Evolutionary conservation across 2,888 invertebrate species (phyloP), one percentile per base, ranked within the genome.

Genomic region (Eilema sororculum): DNA sequence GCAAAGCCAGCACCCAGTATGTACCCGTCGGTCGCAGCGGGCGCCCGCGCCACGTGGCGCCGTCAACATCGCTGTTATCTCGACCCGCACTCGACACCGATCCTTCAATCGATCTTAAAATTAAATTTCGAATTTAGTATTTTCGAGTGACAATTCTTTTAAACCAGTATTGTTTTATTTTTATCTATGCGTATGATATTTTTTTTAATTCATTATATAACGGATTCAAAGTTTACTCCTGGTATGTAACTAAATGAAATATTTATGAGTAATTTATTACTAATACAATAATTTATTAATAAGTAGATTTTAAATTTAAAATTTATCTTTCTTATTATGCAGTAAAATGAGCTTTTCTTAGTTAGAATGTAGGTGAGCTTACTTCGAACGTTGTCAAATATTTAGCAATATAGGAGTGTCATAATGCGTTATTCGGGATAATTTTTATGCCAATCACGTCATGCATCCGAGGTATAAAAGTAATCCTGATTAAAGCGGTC

Each of bases 1-100:
- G 93, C 92, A 92, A 85, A 87, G 87, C 84, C 91, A 90, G 89
- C 89, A 83, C 85, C 84, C 93, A 93, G 93, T 93, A 87, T 87
- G 89, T 89, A 89, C 87, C 88, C 89, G 87, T 82, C 88, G 77
- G 86, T 85, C 88, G 88, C 76, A 78, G 84, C 77, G 90, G 85
- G 82, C 85, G 85, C 88, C 78, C 92, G 92, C 84, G 86, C 83
- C 82, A 68, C 71, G 74, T 69, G 69, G 78, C 81, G 69, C 70
- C 67, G 75, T 79, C 77, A 73, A 73, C 74, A 80, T 77, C 78
- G 79, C 76, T 74, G 82, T 70, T 78, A 82, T 79, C 78, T 79
- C 79, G 71, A 76, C 68, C 74, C 80, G 83, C 82, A 81, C 72
- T 73, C 75, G 69, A 70, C 37, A 25, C 65, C 67, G 62, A 74